Evolutionary conservation across 2,113 vertebrate species (phyloP).

Genomic region (Dipodomys merriami): DNA sequence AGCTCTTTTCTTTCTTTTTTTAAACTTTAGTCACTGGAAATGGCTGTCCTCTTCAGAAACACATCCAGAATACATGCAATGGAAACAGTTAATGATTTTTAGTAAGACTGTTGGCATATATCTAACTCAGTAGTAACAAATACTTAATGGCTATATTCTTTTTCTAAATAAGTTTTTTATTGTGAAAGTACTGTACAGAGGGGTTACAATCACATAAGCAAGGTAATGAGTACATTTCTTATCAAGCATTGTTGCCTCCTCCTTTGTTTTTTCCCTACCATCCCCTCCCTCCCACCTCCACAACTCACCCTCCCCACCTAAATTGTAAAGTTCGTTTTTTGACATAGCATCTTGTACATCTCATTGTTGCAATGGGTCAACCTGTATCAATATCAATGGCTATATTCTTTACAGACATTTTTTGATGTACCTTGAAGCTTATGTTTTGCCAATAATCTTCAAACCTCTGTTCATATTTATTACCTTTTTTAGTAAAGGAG

Average conservation of each 20-base stretch:
- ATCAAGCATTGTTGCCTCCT: no score
- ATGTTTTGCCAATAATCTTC: constrained; percentile 49
- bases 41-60: constrained; percentile 47
- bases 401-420: neutral
- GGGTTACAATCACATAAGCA: no score
- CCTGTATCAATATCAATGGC: no score
- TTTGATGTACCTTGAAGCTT: constrained; percentile 35
- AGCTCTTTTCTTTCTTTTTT: neutral
- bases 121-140: neutral
- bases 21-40: constrained; percentile 1
- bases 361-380: no score
- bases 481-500: constrained; percentile 66
- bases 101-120: constrained; percentile 30
- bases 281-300: no score
- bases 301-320: no score
- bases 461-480: constrained; percentile 58
- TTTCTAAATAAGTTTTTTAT: no score
- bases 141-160: constrained; percentile 14
- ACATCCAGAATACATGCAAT: constrained; percentile 43
- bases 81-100: constrained; percentile 43
- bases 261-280: no score
- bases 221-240: no score
- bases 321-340: no score
- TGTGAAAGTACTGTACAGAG: no score
- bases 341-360: no score